Percentiles rank a stretch among this genome's conserved stretches.
phyloP scores from a whole-genome alignment of 1,140 invertebrate genomes.

The Drosophila pectinifera region DNA sequence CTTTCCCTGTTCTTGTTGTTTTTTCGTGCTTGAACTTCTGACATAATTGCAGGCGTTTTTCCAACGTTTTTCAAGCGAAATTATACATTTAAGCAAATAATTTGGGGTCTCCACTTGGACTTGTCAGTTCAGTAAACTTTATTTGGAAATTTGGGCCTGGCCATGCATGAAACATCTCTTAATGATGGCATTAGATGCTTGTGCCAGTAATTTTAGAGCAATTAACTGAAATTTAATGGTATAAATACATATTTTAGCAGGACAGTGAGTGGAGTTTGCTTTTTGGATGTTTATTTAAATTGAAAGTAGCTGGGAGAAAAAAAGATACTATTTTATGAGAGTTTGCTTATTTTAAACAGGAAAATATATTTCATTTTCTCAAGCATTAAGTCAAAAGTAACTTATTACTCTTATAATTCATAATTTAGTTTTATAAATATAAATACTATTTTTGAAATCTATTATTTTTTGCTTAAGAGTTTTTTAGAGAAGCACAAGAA shows the following conservation, averaged over 20 bases:
- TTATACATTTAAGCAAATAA: conserved; percentile 21
- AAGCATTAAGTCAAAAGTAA: too few species aligned
- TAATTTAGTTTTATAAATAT: too few species aligned
- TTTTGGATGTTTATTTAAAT: background rate
- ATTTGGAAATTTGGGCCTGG: conserved; percentile 17
- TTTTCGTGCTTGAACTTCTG: conserved; percentile 44
- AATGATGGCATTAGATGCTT: conserved; percentile 34
- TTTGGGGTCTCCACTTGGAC: conserved; percentile 17
- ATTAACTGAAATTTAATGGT: conserved; percentile 8
- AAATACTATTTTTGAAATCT: too few species aligned
- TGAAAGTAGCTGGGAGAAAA: background rate
- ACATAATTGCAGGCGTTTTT: conserved; percentile 34
- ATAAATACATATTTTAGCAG: conserved; percentile 1
- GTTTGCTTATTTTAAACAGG: background rate
- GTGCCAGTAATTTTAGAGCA: conserved; percentile 17
- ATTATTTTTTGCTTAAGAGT: too few species aligned
- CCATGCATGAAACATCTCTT: conserved; percentile 33
- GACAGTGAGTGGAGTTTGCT: background rate
- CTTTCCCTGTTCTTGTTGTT: conserved; percentile 15
- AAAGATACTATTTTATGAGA: background rate
- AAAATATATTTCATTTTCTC: too few species aligned
- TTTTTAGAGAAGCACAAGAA: too few species aligned
- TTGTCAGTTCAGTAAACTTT: conserved; percentile 35
- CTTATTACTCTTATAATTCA: too few species aligned
- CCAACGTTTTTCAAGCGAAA: conserved; percentile 11